phyloP scores from a whole-genome alignment of 2,797 vertebrate genomes.

The Lutjanus campechanus region DNA sequence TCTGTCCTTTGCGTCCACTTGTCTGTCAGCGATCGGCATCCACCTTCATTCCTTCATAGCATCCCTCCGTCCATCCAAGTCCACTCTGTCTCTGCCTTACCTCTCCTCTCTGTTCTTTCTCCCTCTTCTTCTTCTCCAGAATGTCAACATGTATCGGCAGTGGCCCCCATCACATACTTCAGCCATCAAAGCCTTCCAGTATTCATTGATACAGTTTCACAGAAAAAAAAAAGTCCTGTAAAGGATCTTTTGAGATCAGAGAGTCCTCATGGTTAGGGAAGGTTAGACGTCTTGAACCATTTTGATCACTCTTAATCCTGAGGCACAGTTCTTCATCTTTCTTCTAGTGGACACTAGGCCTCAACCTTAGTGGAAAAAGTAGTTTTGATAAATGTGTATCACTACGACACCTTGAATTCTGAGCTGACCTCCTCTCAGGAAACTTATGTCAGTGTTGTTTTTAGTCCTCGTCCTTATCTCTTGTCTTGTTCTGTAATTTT shows the following conservation, averaged over 20 bases:
- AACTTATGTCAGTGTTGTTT: conserved; percentile 77
- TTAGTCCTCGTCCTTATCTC: conserved; percentile 78
- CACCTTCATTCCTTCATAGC: conserved; percentile 51
- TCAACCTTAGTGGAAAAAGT: conserved; percentile 13
- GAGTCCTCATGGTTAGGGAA: conserved; percentile 19
- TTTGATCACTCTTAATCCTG: conserved; percentile 11
- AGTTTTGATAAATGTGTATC: conserved; percentile 35
- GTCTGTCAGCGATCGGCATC: conserved; percentile 49
- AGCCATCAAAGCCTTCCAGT: conserved; percentile 57
- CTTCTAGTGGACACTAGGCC: conserved; percentile 19
- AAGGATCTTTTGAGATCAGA: conserved; percentile 44
- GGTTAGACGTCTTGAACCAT: conserved; percentile 37
- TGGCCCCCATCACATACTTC: conserved; percentile 66
- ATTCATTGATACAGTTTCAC: conserved; percentile 31
- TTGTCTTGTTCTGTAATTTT: conserved; percentile 76
- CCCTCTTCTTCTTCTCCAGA: conserved; percentile 37
- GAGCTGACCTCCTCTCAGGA: conserved; percentile 56
- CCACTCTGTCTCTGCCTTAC: conserved; percentile 40
- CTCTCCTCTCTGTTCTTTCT: conserved; percentile 17
- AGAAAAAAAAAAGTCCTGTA: conserved; percentile 9
- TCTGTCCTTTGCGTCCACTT: conserved; percentile 42
- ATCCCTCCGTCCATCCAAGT: conserved; percentile 37
- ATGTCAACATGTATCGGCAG: conserved; percentile 44
- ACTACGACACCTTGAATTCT: conserved; percentile 29
- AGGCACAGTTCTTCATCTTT: conserved; percentile 19